Conservation (phyloP, 2,888 invertebrate species). For the Clepsis dumicolana region DNA sequence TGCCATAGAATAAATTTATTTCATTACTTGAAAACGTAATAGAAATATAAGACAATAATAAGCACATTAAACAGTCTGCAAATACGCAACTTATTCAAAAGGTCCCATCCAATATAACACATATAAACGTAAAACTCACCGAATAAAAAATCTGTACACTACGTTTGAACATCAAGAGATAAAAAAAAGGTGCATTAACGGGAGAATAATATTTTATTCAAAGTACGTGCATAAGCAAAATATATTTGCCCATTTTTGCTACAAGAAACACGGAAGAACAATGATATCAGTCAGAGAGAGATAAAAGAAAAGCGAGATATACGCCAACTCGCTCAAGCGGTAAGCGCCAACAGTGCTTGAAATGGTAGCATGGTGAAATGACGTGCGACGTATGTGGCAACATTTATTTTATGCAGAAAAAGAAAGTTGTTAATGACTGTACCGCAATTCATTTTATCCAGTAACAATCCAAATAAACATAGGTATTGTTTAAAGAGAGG, state of each 20-base stretch:
- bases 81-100: not conserved
- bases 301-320: constrained; percentile 11
- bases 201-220: not conserved
- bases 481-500: too few relatives aligned
- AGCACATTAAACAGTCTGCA: not conserved
- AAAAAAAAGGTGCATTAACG: not conserved
- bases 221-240: constrained; percentile 17
- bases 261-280: constrained; percentile 22
- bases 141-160: not conserved
- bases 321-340: not conserved
- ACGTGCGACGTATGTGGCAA: too few relatives aligned
- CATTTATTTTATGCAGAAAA: not conserved
- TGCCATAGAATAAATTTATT: too few relatives aligned
- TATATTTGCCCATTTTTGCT: constrained; percentile 18
- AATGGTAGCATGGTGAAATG: too few relatives aligned
- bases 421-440: too few relatives aligned
- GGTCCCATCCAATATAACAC: not conserved
- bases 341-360: not conserved
- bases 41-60: too few relatives aligned
- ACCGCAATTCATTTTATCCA: too few relatives aligned
- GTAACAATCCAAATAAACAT: too few relatives aligned
- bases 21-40: too few relatives aligned
- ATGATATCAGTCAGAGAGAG: constrained; percentile 14
- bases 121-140: not conserved
- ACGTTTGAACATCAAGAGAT: not conserved